phyloP scores from a whole-genome alignment of 2,113 vertebrate genomes.

The Donacobius atricapilla region DNA sequence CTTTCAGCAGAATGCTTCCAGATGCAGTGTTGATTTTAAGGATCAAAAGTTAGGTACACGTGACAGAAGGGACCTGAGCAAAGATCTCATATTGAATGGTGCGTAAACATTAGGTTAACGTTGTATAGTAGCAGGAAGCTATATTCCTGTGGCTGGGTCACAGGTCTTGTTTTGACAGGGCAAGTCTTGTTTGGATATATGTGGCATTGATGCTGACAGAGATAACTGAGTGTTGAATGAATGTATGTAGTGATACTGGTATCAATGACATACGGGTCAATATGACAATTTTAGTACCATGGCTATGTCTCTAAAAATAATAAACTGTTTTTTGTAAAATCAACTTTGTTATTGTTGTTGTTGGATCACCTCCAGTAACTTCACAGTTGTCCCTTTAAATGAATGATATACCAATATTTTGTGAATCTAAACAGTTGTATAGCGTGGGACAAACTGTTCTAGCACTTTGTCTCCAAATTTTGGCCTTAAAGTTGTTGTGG shows the following conservation, averaged over 20 bases:
- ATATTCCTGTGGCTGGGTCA: neutral
- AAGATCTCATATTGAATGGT: neutral
- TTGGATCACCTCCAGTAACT: neutral
- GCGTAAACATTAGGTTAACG: neutral
- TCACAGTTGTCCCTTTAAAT: neutral
- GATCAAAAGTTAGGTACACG: neutral
- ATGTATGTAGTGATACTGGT: neutral
- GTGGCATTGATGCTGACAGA: neutral
- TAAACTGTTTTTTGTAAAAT: neutral
- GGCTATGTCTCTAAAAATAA: neutral
- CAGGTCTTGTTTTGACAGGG: constrained; percentile 25
- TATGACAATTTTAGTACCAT: neutral
- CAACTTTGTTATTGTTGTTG: neutral
- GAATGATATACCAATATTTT: neutral
- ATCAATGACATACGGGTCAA: neutral
- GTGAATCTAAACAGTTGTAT: neutral
- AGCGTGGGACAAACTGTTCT: neutral
- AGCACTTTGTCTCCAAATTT: neutral
- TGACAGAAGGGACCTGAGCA: constrained; percentile 3
- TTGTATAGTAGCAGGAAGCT: neutral
- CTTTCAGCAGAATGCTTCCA: neutral
- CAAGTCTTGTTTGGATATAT: constrained; percentile 2
- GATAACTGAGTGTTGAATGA: neutral
- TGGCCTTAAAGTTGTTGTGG: neutral
- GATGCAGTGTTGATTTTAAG: neutral